Evolutionary conservation across 2,888 invertebrate species (phyloP), one percentile per base, ranked within the genome.

Genomic region (Argyresthia albistria): DNA sequence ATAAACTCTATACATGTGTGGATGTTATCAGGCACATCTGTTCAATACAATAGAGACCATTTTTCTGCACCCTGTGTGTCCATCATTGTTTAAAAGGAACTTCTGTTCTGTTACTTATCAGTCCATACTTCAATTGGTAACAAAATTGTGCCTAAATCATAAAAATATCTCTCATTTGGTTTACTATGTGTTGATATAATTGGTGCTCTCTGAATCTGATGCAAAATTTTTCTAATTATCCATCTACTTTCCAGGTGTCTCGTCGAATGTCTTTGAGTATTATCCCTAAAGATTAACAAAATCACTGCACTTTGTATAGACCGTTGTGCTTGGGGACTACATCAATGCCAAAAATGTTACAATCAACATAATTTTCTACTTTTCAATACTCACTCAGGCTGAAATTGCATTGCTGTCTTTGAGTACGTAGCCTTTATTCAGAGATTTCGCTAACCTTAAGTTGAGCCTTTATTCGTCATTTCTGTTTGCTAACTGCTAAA

Each of bases 171-270:
- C 12, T 50, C 15, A 50, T 42, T 25, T 50, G 50, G 42, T 50
- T 42, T 43, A 68, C 62, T 65, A 16, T 65, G 60, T 67, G 42
- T 56, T 25, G 3, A 25, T 25, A 25, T 71, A 70, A 84, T 83
- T 86, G 84, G 84, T 82, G 74, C 74, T 69, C 64, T 69, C 56
- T 63, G 54, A 71, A 79, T 79, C 70, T 82, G 80, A 80, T 52
- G 52, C 52, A 46, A 84, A 79, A 87, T 86, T 79, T 57, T 76
- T 87, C 86, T 87, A 87, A 87, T 87, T 81, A 80, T 78, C 80
- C 75, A 74, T 86, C 86, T 87, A 86, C 77, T 86, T 87, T 86
- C 67, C 87, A 87, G 87, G 87, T 87, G 81, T 80, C 73, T 80
- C 86, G 87, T 74, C 84, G 86, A 83, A 67, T 73, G 70, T 50